Conservation (phyloP, 2,113 vertebrate genomes). For the Anguilla japonica region DNA sequence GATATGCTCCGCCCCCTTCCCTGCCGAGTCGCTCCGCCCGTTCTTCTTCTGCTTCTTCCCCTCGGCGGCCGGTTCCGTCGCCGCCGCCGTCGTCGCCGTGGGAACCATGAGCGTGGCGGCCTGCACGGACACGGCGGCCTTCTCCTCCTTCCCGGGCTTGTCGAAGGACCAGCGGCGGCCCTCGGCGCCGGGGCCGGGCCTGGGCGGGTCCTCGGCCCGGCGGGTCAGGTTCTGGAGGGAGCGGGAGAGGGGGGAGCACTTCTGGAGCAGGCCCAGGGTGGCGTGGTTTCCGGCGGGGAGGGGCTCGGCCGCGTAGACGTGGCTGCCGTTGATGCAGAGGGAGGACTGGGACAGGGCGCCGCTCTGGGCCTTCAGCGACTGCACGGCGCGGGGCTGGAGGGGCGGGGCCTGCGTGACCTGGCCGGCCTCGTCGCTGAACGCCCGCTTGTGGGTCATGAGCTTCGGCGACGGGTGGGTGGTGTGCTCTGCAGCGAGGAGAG, state of each 20-base stretch:
- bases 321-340: slow-evolving; percentile 86
- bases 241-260: slow-evolving; percentile 61
- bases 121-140: slow-evolving; percentile 61
- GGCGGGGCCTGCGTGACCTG: slow-evolving; percentile 61
- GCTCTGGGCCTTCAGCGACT: slow-evolving; percentile 52
- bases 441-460: slow-evolving; percentile 75
- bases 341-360: slow-evolving; percentile 63
- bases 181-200: slow-evolving; percentile 43
- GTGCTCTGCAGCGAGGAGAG: slow-evolving; percentile 62
- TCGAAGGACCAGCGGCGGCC: slow-evolving; percentile 70
- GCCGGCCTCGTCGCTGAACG: slow-evolving; percentile 76
- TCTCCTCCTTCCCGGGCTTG: slow-evolving; percentile 72
- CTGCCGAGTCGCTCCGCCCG: slow-evolving; percentile 52
- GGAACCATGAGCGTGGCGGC: slow-evolving; percentile 41
- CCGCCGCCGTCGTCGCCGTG: fast-evolving
- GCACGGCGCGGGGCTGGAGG: slow-evolving; percentile 54
- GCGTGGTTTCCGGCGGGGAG: slow-evolving; percentile 46
- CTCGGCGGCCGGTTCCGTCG: slow-evolving; percentile 50
- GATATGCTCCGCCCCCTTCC: slow-evolving; percentile 57
- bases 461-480: slow-evolving; percentile 74
- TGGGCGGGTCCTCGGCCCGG: slow-evolving; percentile 51
- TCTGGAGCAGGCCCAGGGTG: slow-evolving; percentile 58
- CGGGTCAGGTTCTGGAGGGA: slow-evolving; percentile 70
- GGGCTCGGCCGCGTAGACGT: slow-evolving; percentile 70
- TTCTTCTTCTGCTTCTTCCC: slow-evolving; percentile 70